Percentiles rank a stretch among this genome's conserved stretches.
Conservation (phyloP, 2,888 invertebrate genomes). For the Nomada ferruginata region DNA sequence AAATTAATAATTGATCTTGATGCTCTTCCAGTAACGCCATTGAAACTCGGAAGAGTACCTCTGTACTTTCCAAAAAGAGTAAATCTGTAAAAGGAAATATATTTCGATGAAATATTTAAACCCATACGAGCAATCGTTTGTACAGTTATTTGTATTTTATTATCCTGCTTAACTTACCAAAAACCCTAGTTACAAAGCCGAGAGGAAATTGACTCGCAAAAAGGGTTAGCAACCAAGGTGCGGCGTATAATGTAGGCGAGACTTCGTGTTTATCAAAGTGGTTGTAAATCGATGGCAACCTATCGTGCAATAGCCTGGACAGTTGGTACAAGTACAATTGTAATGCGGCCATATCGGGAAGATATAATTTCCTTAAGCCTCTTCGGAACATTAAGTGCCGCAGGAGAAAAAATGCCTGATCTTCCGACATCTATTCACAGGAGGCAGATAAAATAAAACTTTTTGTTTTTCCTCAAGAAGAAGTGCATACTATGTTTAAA, state of each 20-base stretch:
- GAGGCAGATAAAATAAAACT: neutral
- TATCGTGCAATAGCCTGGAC: conserved; percentile 95
- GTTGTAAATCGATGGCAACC: conserved; percentile 92
- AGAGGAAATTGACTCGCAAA: conserved; percentile 98
- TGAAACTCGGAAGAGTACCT: conserved; percentile 95
- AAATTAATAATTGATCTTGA: conserved; percentile 92
- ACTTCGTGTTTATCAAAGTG: conserved; percentile 96
- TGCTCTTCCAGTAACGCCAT: conserved; percentile 93
- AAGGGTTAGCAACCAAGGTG: conserved; percentile 97
- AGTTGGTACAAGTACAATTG: conserved; percentile 96
- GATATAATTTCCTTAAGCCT: conserved; percentile 94
- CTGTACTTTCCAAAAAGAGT: conserved; percentile 94
- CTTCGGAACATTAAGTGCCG: conserved; percentile 96
- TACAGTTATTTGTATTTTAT: neutral
- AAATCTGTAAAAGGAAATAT: conserved; percentile 87
- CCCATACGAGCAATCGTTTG: neutral
- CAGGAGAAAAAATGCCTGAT: conserved; percentile 93
- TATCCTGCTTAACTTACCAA: conserved; percentile 87
- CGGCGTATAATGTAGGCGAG: conserved; percentile 96
- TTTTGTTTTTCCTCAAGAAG: neutral
- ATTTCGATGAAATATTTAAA: neutral
- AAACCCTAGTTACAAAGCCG: conserved; percentile 97
- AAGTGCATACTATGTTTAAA: neutral
- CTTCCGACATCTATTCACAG: conserved; percentile 93
- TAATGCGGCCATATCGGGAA: conserved; percentile 97